phyloP scores from a whole-genome alignment of 23 tunicate genomes.

The Halocynthia aurantium region DNA sequence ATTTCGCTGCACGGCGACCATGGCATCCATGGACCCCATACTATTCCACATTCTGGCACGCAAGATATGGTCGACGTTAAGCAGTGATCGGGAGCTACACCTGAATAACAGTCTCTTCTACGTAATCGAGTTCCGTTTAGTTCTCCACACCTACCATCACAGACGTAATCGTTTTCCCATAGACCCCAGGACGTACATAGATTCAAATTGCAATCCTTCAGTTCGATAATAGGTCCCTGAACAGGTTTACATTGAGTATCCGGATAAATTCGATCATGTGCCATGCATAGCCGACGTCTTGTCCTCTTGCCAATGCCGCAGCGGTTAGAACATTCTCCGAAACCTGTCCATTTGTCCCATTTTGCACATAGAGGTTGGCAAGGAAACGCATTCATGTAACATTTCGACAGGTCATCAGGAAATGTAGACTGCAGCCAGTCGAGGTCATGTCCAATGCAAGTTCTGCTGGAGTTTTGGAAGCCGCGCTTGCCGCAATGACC shows the following conservation, averaged over 20 bases:
- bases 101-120: neutral
- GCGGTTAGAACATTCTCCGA: neutral
- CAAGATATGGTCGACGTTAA: neutral
- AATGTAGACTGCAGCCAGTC: conserved; percentile 1
- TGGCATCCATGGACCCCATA: conserved; percentile 4
- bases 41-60: neutral
- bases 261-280: neutral
- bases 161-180: neutral
- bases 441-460: neutral
- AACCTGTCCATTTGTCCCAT: neutral
- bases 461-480: neutral
- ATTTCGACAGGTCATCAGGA: neutral
- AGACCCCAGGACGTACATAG: conserved; percentile 1
- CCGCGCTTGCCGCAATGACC: neutral
- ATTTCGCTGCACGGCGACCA: neutral
- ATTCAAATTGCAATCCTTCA: neutral
- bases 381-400: neutral
- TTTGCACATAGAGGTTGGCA: neutral
- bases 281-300: neutral
- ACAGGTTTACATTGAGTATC: neutral
- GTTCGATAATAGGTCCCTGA: neutral
- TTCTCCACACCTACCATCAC: conserved; percentile 5
- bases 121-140: neutral
- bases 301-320: neutral
- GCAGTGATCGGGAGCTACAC: neutral